Base-by-base conservation (phyloP, 2,797 vertebrate genomes). In the Acrocephalus scirpaceus region DNA sequence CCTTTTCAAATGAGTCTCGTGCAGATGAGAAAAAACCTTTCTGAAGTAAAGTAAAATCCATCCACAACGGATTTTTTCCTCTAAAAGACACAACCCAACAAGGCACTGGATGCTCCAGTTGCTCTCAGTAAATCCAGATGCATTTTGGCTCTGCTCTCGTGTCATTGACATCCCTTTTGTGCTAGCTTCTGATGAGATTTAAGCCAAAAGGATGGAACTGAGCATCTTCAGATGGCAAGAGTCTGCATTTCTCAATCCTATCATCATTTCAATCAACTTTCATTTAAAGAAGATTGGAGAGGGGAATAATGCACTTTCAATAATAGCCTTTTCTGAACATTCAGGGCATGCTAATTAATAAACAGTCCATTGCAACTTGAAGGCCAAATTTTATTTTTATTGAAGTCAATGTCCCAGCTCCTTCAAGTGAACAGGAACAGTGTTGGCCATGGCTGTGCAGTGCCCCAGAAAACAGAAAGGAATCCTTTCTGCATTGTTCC, bases 1-100 rank as follows among this genome's bases (percentile, higher is more conserved):
- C 95, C 77, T 97, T 96, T 94, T 75, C 13, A 95, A 97, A 97
- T 72, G 32, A 96, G 61, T 60, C 44, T 62, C 74, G 87, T 88
- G 86, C 34, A 70, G 93, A 81, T 84, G 95, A 94, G 90, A 90
- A 91, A 88, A 89, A 94, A 84, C 85, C 57, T 95, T 95, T 96
- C 92, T 57, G 80, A 40, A 90, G 65, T 25, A 12, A 38, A 38
- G 10, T 38, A 12, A 38, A 38, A 38, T 38, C 38, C 38, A 12
- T 38, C 30, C 91, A 96, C 66, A 88, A 51, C 94, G 76, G 78
- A 30, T 76, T 84, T 93, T 93, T 86, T 74, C 94, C 94, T 71
- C 75, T 61, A 45, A 95, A 95, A 84, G 91, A 42, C 57, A 62
- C 60, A 96, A 50, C 93, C 73, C 94, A 88, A 88, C 86, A 77